These are phyloP conservation scores for Neolamprologus modestus DNA, from an alignment of 2,113 vertebrate genomes.

Conservation along the genomic window DNA sequence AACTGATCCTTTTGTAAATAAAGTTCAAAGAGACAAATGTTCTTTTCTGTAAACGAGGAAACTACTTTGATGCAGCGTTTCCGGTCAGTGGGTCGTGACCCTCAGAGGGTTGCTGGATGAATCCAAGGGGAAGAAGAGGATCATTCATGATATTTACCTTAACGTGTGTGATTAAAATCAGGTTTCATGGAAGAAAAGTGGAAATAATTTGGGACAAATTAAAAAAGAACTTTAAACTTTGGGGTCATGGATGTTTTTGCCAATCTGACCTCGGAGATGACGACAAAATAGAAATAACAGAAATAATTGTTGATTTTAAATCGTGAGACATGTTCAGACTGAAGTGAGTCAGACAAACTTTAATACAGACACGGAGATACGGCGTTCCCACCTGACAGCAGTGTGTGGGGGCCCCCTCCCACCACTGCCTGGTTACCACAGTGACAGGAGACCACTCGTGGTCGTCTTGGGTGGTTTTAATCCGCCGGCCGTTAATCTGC, in stretches of 20 bases:
- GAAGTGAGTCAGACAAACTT: not conserved
- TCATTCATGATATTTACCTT: not conserved
- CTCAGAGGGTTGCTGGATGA: not conserved
- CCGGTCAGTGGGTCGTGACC: not conserved
- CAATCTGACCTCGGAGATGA: not conserved
- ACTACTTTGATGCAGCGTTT: not conserved
- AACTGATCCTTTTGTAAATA: not conserved
- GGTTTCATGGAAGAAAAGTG: not conserved
- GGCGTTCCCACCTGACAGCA: not conserved
- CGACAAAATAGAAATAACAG: not conserved
- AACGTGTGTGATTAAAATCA: not conserved
- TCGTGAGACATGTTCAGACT: not conserved
- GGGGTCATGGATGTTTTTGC: not conserved
- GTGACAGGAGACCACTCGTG: conserved; percentile 45
- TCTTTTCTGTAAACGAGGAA: not conserved
- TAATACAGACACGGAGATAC: not conserved
- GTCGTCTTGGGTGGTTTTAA: conserved; percentile 71
- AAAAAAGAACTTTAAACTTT: not conserved
- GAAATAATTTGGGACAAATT: not conserved
- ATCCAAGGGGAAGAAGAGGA: not conserved
- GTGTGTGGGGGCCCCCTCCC: not conserved
- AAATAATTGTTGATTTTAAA: not conserved
- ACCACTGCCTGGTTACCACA: conserved; percentile 43
- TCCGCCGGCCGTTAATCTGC: conserved; percentile 62
- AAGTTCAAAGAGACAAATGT: not conserved